Base-by-base conservation (phyloP, 2,797 vertebrate species). In the Coregonus sp. region DNA sequence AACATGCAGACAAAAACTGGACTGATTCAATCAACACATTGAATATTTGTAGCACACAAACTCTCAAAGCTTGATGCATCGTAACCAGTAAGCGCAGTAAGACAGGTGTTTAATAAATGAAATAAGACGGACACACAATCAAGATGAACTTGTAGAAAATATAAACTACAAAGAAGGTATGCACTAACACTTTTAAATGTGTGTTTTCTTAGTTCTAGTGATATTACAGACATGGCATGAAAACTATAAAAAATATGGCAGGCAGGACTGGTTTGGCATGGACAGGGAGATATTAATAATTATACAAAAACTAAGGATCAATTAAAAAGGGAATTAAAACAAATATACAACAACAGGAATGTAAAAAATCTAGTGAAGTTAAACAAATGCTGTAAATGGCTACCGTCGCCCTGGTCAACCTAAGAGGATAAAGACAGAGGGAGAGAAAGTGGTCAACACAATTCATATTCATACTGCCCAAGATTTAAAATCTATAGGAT, bases 391-490 rank as follows among this genome's bases (percentile, higher is more conserved):
- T 70, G 70, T 67, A n/a, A 15, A 33, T 79, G 68, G 75, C 82
- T 50, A 31, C 75, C 51, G 54, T 81, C 75, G 15, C 73, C 31
- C 14, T 31, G 14, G 65, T 94, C 89, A 93, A 86, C 92, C 94
- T 94, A 83, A 47, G 71, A 68, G 78, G 56, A 72, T 50, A 83
- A 50, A 50, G 59, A 4, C 56, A 56, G 33, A 29, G 56, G 6
- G n/a, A n/a, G 20, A 54, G 11, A 52, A 14, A 54, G 25, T 51
- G 12, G 35, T 51, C 4, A 61, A 15, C 51, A 52, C 20, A 71
- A 31, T 37, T 1, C 18, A 59, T 67, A 20, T 16, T 51, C 15
- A 37, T 68, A 68, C 14, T 16, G 15, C 4, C 15, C 15, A 35
- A 59, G 18, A 59, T 59, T 66, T 66, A 0, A 25, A 66, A 66